Percentiles rank a stretch among this genome's conserved stretches.
phyloP scores from a whole-genome alignment of 1,140 invertebrate genomes.

The Zophobas morio region DNA sequence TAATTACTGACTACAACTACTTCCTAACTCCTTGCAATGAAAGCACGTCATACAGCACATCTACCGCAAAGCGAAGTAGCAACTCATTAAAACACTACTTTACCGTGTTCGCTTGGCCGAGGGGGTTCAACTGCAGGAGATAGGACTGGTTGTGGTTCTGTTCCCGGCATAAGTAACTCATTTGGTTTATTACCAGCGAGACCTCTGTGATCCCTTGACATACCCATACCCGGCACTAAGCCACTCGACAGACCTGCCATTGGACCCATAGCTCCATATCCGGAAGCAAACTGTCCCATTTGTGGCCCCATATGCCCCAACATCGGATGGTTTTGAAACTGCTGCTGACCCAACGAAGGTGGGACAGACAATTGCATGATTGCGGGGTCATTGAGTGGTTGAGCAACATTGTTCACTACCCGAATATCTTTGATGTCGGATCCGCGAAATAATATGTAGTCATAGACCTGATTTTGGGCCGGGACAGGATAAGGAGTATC shows the following conservation, averaged over 20 bases:
- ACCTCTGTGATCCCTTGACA: slow-evolving; percentile 70
- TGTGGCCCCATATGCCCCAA: slow-evolving; percentile 71
- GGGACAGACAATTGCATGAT: slow-evolving; percentile 92
- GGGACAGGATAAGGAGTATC: slow-evolving; percentile 94
- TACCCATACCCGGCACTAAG: slow-evolving; percentile 74
- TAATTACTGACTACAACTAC: slow-evolving; percentile 7
- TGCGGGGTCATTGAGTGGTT: slow-evolving; percentile 91
- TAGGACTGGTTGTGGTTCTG: slow-evolving; percentile 60
- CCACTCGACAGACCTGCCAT: slow-evolving; percentile 61
- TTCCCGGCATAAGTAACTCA: slow-evolving; percentile 80
- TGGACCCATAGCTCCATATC: slow-evolving; percentile 69
- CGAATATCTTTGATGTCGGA: slow-evolving; percentile 99
- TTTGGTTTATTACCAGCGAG: slow-evolving; percentile 76
- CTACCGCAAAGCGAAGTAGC: slow-evolving; percentile 32
- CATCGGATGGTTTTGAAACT: slow-evolving; percentile 72
- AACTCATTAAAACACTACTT: slow-evolving; percentile 55
- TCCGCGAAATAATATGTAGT: slow-evolving; percentile 98
- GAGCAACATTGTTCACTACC: slow-evolving; percentile 88
- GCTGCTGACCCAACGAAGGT: slow-evolving; percentile 71
- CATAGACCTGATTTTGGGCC: slow-evolving; percentile 97
- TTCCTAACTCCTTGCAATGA: slow-evolving; percentile 42
- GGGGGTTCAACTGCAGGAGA: slow-evolving; percentile 62
- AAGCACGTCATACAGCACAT: neutral
- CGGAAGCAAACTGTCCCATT: slow-evolving; percentile 67
- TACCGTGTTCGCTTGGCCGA: slow-evolving; percentile 68